Conservation (phyloP, 1,140 invertebrate genomes). For the Oscheius sp. region DNA sequence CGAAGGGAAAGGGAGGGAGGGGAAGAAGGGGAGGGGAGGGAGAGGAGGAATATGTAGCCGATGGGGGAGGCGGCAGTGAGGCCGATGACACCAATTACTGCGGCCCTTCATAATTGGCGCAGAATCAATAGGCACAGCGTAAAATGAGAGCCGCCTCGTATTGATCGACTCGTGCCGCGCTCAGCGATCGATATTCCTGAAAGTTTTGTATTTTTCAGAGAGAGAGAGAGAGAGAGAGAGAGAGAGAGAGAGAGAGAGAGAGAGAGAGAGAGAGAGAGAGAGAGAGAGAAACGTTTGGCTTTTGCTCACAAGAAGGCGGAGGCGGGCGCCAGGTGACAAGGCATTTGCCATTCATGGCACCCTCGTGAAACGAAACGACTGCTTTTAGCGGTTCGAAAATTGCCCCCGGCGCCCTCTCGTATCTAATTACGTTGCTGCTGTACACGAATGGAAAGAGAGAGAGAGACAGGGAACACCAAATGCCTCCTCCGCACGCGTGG, state of each 20-base stretch:
- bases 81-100: conserved; percentile 1
- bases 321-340: background rate
- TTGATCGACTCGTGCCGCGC: background rate
- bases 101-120: background rate
- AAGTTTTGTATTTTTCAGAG: background rate
- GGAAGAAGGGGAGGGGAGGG: background rate
- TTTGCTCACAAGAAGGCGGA: background rate
- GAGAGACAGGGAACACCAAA: background rate
- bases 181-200: background rate
- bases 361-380: background rate
- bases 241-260: background rate
- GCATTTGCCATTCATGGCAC: background rate
- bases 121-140: background rate
- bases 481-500: background rate
- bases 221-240: background rate
- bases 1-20: background rate
- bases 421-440: background rate
- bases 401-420: background rate
- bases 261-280: background rate
- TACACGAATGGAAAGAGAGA: background rate
- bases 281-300: background rate
- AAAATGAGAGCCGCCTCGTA: background rate
- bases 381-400: background rate
- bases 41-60: background rate
- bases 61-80: background rate